A percentile compares a stretch with the other conserved stretches of the same genome.
These are phyloP conservation scores for Cercopithecus mitis DNA, from an alignment of 2,797 vertebrate species.

Conservation along the genomic window DNA sequence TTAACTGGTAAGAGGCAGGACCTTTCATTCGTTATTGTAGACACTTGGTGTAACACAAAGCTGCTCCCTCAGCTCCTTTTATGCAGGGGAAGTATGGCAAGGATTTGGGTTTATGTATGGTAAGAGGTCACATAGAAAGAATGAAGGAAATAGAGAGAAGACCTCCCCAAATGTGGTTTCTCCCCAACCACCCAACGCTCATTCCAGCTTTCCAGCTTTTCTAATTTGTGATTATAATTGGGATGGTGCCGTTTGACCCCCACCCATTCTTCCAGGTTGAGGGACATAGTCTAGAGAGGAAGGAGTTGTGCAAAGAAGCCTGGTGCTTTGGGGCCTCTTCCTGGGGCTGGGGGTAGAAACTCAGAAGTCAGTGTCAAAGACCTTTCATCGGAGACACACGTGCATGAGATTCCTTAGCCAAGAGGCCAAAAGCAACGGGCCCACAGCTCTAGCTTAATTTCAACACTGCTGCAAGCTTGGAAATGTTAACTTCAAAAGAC, in stretches of 20 bases:
- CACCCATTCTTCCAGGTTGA: fast-evolving
- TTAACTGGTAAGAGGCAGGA: neutral
- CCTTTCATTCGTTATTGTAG: neutral
- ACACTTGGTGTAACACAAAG: neutral
- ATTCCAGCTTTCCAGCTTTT: neutral
- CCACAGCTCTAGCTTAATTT: neutral
- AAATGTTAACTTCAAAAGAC: neutral
- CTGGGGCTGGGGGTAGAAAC: neutral
- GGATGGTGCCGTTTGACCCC: no score
- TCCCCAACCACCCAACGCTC: neutral
- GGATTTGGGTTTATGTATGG: neutral
- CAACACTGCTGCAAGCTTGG: neutral
- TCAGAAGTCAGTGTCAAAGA: neutral
- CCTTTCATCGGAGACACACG: neutral
- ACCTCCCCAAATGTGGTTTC: no score
- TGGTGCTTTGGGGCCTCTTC: neutral
- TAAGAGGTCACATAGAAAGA: neutral
- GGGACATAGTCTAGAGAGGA: neutral
- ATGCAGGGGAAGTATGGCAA: fast-evolving
- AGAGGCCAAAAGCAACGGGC: neutral
- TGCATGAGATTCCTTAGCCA: no score
- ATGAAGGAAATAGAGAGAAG: no score
- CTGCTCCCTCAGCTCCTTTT: neutral
- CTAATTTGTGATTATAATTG: neutral
- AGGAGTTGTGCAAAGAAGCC: neutral